Base-by-base conservation (phyloP, 2,888 invertebrate genomes). In the Cheilosia soror region DNA sequence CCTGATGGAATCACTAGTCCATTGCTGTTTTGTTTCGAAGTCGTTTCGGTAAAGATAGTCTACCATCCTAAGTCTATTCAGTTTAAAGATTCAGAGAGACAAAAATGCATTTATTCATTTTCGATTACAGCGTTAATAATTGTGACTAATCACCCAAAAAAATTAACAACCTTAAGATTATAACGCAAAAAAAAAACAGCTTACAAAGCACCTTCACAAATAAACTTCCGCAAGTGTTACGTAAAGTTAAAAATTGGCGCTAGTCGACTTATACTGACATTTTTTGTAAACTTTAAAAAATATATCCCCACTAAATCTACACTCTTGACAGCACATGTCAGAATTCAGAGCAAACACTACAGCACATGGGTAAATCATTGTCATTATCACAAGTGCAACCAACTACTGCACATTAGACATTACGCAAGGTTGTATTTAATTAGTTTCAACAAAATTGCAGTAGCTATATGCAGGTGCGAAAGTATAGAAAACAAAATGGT, bases 241-340 rank as follows among this genome's bases (percentile, higher is more conserved):
- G n/a, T 7, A 15, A 15, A 15, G 11, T 47, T 6, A 4, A n/a
- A 47, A 5, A 47, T 6, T n/a, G 15, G 15, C 44, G n/a, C 44
- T n/a, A 15, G 15, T 15, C 15, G 15, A 5, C 15, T 15, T 15
- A 6, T 5, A 15, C 15, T 44, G 44, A 13, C 15, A 33, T 20
- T 9, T 33, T 33, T 15, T 57, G 29, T 13, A 5, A 5, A 20
- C 33, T 29, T 4, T 20, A 7, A 20, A 15, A 33, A 37, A 37
- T 11, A 11, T 37, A 0, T 11, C 20, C 15, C 9, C 20, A 31
- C 5, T 20, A 15, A 47, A n/a, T 57, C 33, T 11, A 31, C 11
- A 57, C 5, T 20, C 33, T 20, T 57, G 37, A 57, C 57, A 57
- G 37, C 57, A 33, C 7, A 20, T 42, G 27, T 15, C 40, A 62